Base-by-base conservation (phyloP, 2,888 invertebrate genomes). In the Pseudeuparius sepicola region DNA sequence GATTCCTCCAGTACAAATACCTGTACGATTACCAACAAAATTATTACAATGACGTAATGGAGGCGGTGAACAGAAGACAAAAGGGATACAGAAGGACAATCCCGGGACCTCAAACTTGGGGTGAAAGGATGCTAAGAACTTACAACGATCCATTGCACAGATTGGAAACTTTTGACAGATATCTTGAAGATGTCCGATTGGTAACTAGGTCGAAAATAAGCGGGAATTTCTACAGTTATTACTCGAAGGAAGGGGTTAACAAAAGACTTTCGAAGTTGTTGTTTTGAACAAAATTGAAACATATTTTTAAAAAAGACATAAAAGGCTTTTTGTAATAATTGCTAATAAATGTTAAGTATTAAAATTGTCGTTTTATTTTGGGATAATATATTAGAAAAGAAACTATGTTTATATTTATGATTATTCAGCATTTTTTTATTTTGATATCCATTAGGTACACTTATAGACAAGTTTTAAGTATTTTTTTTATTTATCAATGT, bases 11-110 rank as follows among this genome's bases (percentile, higher is more conserved):
- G 58, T 85, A 85, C 65, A 73, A 68, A 54, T 84, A 82, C 59
- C 66, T 83, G 60, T 80, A 79, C 64, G 78, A 84, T 57, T 85
- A 84, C 65, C 73, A 77, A 63, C 73, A 74, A 60, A 82, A 79
- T 63, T 85, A 85, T 59, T 85, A 85, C 59, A 75, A 84, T 56
- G 83, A 85, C 55, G 74, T 81, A 36, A 79, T 85, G 58, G 74
- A 76, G 53, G 84, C 77, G 61, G 59, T 85, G 60, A 77, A 84
- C 56, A 71, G 75, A 51, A 71, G 81, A 45, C 72, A 77, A 60
- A 67, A 68, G 44, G 84, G 84, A 1, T 41, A 53, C 24, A 40
- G 56, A 31, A 70, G 75, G 28, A 80, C 81, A 49, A 67, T 68
- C 43, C 84, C 85, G 4, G 66, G 75, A 31, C 74, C 84, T 10